A percentile compares a stretch with the other conserved stretches of the same genome.
These are phyloP conservation scores for Dynastes hyllus DNA, from an alignment of 2,888 invertebrate species.

Conservation along the genomic window DNA sequence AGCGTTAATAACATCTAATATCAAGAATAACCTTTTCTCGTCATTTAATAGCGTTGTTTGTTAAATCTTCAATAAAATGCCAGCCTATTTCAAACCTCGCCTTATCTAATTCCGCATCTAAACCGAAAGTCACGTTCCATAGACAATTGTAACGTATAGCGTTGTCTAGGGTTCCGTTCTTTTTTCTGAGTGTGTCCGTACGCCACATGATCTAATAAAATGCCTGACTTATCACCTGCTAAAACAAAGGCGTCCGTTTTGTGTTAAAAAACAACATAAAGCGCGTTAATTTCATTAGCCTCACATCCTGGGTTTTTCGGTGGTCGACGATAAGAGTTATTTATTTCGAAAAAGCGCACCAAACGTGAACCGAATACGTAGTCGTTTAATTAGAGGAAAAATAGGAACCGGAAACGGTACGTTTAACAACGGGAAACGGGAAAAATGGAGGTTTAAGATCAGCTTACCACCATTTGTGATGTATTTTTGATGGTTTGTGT, in stretches of 20 bases:
- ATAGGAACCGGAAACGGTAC: slow-evolving; percentile 12
- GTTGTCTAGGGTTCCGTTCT: background rate
- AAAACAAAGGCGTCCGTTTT: slow-evolving; percentile 20
- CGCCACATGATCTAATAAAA: slow-evolving; percentile 9
- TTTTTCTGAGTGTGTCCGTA: background rate
- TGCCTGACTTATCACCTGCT: slow-evolving; percentile 19
- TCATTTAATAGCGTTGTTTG: background rate
- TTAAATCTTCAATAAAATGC: slow-evolving; percentile 3
- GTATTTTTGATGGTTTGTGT: too few relatives aligned
- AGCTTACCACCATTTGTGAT: too few relatives aligned
- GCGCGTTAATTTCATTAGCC: slow-evolving; percentile 15
- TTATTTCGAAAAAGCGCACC: slow-evolving; percentile 23
- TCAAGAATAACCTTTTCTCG: background rate
- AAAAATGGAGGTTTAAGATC: too few relatives aligned
- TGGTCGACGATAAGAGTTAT: slow-evolving; percentile 21
- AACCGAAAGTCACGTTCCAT: background rate
- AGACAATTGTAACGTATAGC: too few relatives aligned
- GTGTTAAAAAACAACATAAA: slow-evolving; percentile 5
- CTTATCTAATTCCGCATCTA: background rate
- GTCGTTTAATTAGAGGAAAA: slow-evolving; percentile 10
- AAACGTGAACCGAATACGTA: slow-evolving; percentile 14
- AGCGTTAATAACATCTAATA: slow-evolving; percentile 30
- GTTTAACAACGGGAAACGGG: too few relatives aligned
- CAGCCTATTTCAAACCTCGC: background rate
- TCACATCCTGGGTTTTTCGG: background rate